Conservation (phyloP, 2,888 invertebrate genomes). For the Plebejus argus region DNA sequence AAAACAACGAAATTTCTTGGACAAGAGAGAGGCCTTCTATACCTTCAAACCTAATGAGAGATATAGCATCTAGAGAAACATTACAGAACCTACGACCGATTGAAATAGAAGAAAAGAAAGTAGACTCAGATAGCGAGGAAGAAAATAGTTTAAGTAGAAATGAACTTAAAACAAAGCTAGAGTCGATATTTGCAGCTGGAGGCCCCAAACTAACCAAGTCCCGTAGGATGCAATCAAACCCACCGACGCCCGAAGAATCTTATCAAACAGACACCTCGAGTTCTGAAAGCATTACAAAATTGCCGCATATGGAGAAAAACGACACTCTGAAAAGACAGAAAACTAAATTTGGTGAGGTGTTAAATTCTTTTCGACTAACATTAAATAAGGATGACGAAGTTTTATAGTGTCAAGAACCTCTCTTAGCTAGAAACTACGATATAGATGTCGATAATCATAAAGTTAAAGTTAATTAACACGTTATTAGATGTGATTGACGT, state of each 20-base stretch:
- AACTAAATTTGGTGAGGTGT: slow-evolving; percentile 67
- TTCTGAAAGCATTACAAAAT: slow-evolving; percentile 61
- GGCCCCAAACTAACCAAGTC: slow-evolving; percentile 62
- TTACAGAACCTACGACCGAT: slow-evolving; percentile 57
- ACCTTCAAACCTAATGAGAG: slow-evolving; percentile 65
- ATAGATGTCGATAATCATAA: background rate
- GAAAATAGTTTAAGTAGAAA: slow-evolving; percentile 60
- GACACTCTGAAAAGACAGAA: slow-evolving; percentile 72
- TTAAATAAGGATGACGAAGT: slow-evolving; percentile 65
- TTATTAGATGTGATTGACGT: background rate
- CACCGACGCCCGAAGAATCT: slow-evolving; percentile 65
- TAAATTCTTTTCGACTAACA: slow-evolving; percentile 70
- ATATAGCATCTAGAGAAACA: slow-evolving; percentile 56
- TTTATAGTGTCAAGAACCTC: slow-evolving; percentile 40
- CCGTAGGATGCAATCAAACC: slow-evolving; percentile 63
- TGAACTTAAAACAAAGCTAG: slow-evolving; percentile 70
- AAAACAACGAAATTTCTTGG: slow-evolving; percentile 51
- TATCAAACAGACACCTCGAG: slow-evolving; percentile 62
- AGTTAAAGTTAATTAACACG: background rate
- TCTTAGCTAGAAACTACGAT: background rate
- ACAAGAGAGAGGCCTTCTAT: slow-evolving; percentile 54
- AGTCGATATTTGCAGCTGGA: slow-evolving; percentile 64
- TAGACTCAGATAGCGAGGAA: slow-evolving; percentile 50
- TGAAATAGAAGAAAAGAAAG: slow-evolving; percentile 47
- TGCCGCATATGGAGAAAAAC: slow-evolving; percentile 68